phyloP scores from a whole-genome alignment of 2,797 vertebrate species.

The Podarcis siculus region DNA sequence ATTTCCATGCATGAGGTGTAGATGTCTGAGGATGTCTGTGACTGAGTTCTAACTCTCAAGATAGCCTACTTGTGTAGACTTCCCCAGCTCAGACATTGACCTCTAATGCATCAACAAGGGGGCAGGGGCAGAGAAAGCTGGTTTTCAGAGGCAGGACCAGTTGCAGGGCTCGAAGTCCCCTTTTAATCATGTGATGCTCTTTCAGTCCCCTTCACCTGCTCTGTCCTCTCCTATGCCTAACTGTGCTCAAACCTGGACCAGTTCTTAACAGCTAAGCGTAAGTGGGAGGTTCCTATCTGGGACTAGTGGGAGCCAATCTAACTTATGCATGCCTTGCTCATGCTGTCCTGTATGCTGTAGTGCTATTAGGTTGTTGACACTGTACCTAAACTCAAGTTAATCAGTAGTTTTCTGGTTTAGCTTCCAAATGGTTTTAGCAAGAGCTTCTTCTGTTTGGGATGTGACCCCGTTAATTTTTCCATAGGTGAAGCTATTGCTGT shows the following conservation, averaged over 20 bases:
- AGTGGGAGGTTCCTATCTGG: neutral
- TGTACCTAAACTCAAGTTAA: neutral
- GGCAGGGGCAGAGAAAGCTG: no score
- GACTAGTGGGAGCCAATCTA: neutral
- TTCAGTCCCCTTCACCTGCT: no score
- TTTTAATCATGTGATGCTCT: no score
- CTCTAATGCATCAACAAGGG: no score
- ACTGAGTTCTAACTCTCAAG: neutral
- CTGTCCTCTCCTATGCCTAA: no score
- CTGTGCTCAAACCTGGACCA: neutral
- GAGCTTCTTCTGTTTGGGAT: neutral
- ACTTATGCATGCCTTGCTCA: neutral
- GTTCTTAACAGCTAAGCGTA: neutral
- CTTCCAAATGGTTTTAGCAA: conserved; percentile 18
- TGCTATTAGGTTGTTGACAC: neutral
- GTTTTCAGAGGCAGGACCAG: no score
- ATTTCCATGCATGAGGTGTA: neutral
- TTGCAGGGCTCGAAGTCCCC: no score
- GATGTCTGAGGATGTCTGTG: neutral
- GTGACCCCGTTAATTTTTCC: neutral
- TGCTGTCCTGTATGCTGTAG: neutral
- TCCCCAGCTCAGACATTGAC: neutral
- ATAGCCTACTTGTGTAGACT: neutral
- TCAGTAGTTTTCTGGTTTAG: neutral
- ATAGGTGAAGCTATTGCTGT: neutral